Percentiles rank a stretch among this genome's conserved stretches.
Evolutionary conservation across 2,797 vertebrate genomes (phyloP).

Genomic region (Eulemur mongoz): DNA sequence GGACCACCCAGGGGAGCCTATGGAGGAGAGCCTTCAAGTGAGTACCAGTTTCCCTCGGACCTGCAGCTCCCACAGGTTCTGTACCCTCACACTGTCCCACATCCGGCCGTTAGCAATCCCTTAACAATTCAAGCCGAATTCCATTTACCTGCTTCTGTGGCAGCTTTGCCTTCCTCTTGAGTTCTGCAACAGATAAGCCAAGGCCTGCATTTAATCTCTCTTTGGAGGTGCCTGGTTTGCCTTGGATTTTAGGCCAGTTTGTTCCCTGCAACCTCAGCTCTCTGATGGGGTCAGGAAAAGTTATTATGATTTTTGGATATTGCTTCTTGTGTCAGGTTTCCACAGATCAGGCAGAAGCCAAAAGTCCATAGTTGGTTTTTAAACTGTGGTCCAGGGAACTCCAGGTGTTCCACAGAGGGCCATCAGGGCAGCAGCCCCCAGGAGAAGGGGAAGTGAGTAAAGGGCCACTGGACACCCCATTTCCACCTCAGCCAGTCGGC

Average conservation of each 20-base stretch:
- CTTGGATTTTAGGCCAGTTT: neutral
- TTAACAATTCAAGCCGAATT: neutral
- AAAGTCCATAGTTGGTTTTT: neutral
- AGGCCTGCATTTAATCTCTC: neutral
- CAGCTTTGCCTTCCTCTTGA: neutral
- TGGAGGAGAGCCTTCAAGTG: neutral
- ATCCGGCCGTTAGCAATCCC: neutral
- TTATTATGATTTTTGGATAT: neutral
- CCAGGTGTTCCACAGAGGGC: neutral
- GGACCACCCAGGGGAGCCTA: neutral
- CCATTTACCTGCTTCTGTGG: neutral
- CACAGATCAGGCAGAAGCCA: neutral
- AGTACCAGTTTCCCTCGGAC: rapidly evolving
- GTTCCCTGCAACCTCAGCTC: neutral
- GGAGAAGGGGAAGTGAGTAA: neutral
- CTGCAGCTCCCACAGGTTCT: neutral
- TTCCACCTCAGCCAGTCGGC: neutral
- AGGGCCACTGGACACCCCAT: neutral
- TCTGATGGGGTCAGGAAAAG: neutral
- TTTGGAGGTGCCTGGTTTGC: neutral
- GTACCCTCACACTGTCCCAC: rapidly evolving
- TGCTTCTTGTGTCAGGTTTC: neutral
- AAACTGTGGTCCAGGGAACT: neutral
- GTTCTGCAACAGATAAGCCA: neutral
- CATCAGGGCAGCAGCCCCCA: neutral